A percentile compares a stretch with the other conserved stretches of the same genome.
Evolutionary conservation across 2,113 vertebrate species (phyloP).

Genomic region (Daubentonia madagascariensis): DNA sequence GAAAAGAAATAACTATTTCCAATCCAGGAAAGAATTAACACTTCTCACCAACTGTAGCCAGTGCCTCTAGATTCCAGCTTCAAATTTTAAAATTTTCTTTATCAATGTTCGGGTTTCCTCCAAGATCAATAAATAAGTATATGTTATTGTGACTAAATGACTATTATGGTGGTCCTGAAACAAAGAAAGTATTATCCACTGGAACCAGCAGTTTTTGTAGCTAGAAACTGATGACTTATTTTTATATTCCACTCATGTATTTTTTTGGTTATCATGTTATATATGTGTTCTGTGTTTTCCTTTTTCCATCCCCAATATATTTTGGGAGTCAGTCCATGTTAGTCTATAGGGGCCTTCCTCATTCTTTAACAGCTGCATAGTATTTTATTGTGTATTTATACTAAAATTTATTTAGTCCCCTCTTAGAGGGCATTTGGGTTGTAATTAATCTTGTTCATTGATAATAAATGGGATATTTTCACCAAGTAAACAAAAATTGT

Average conservation of each 20-base stretch:
- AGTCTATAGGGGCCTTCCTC: neutral
- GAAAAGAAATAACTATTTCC: neutral
- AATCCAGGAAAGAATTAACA: neutral
- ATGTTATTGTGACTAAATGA: neutral
- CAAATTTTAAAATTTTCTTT: neutral
- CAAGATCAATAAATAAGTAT: neutral
- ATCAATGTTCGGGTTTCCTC: neutral
- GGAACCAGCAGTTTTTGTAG: neutral
- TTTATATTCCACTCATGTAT: neutral
- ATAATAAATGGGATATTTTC: neutral
- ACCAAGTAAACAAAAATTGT: conserved; percentile 1
- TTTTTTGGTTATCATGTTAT: neutral
- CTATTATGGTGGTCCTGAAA: neutral
- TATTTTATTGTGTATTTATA: neutral
- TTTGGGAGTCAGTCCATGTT: neutral
- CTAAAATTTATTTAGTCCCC: neutral
- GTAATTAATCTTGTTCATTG: conserved; percentile 24
- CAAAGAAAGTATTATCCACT: neutral
- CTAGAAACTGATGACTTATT: neutral
- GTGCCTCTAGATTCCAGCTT: neutral
- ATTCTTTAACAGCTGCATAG: neutral
- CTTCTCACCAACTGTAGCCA: neutral
- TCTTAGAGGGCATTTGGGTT: neutral
- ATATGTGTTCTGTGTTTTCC: neutral
- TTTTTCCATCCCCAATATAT: neutral